Base-by-base conservation (phyloP, 2,888 invertebrate species). In the Drosophila setosimentum region DNA sequence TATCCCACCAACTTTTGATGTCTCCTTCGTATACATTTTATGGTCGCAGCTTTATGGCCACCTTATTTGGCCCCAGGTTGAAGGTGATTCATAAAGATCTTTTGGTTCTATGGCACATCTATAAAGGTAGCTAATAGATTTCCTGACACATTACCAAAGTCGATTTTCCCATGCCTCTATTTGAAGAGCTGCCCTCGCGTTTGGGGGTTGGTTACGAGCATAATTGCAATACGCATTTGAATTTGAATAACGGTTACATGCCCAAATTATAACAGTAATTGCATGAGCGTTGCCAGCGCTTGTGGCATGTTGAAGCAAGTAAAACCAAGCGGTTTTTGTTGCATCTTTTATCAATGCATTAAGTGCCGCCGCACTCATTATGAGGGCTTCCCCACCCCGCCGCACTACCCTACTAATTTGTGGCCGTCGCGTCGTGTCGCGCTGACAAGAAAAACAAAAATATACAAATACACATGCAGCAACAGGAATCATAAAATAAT, bases 281-380 rank as follows among this genome's bases (percentile, higher is more conserved):
- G 87, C 71, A 66, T 66, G 76, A 74, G 53, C 60, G 67, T 71
- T 72, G 71, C 71, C 67, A 42, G 40, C 42, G 67, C 24, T 60
- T 75, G 81, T 50, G 87, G 88, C 80, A 77, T 86, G 86, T 82
- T 62, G 75, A 42, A 67, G 24, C 45, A 24, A 45, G 58, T 29
- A 16, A 30, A 57, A 30, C 51, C 55, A 51, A 66, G 66, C 53
- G 72, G 66, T 68, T 79, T 75, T 70, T 75, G 80, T 80, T 84
- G 87, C 87, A 83, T 84, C 89, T 87, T 87, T 85, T 89, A 87
- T 87, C 87, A 87, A 89, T 83, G 82, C 78, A 85, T 86, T 83
- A 78, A 85, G 82, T 83, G 88, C 67, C 59, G 57, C 66, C 32
- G 68, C 82, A 78, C 89, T 88, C 77, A 81, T 81, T 82, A 87